Percentiles rank a stretch among this genome's conserved stretches.
Evolutionary conservation across 1,140 invertebrate species (phyloP).

Genomic region (Habropoda laboriosa): DNA sequence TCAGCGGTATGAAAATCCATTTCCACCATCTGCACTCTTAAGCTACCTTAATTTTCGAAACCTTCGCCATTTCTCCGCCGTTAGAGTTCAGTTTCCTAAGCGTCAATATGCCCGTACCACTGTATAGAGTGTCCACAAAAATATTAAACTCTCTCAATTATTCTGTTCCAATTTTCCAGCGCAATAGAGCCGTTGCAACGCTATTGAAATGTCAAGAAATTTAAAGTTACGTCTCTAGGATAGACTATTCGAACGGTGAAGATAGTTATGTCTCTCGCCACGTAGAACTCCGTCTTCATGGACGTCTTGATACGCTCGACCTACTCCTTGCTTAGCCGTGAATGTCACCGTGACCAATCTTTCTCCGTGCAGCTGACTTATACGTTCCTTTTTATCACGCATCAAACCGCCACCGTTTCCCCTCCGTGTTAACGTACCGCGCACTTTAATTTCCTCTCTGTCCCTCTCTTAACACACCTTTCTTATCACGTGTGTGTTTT

Average conservation of each 20-base stretch:
- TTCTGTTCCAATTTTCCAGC: too few relatives aligned
- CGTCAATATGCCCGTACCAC: too few relatives aligned
- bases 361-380: constrained; percentile 16
- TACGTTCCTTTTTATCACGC: constrained; percentile 17
- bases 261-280: background rate
- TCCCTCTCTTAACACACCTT: background rate
- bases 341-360: constrained; percentile 40
- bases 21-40: too few relatives aligned
- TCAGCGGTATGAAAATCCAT: too few relatives aligned
- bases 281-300: background rate
- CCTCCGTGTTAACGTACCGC: background rate
- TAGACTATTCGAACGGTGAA: background rate
- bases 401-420: background rate
- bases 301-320: background rate
- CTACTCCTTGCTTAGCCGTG: constrained; percentile 13
- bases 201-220: background rate
- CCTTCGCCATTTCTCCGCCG: too few relatives aligned
- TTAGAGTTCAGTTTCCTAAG: too few relatives aligned
- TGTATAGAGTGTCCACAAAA: too few relatives aligned
- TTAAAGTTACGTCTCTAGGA: background rate
- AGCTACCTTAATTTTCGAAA: too few relatives aligned
- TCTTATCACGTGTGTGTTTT: background rate
- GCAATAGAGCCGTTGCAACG: too few relatives aligned
- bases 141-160: too few relatives aligned
- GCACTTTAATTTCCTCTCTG: background rate